Evolutionary conservation across 1,140 invertebrate genomes (phyloP), one percentile per base, ranked within the genome.

Genomic region (Diachasma alloeum): DNA sequence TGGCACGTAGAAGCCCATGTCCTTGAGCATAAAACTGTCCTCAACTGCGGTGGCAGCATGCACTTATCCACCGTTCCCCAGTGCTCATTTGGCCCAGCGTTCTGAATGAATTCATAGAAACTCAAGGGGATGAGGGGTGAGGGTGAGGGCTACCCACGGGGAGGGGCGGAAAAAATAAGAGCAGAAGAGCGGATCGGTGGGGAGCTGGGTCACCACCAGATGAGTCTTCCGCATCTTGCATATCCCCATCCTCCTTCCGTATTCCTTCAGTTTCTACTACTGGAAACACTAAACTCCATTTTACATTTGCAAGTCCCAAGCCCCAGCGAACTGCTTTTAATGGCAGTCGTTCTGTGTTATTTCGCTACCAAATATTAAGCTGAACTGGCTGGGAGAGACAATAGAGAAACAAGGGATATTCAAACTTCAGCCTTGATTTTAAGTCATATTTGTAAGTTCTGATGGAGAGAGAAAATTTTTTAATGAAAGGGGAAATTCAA

Each of bases 91-190:
- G 63, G 73, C 59, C 76, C 76, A 39, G 4, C 26, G 39, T 9
- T 36, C 63, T 59, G 74, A 71, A 76, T 79, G 66, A 76, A 73
- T 76, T 71, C 66, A 76, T 74, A 76, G 75, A 76, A 76, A 76
- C 15, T 53, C 48, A 19, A 53, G 48, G 48, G n/a, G 48, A n/a
- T 46, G 44, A 4, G 48, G 48, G 48, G 9, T 53, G n/a, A n/a
- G n/a, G n/a, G n/a, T n/a, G n/a, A n/a, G n/a, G n/a, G 17, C 48
- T 15, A 53, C 17, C 6, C 44, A 19, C 13, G 46, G 11, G 53
- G 37, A 56, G 71, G n/a, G 22, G 17, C 39, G n/a, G 48, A 19
- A n/a, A 48, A 53, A 31, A 53, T 31, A 31, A 11, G n/a, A 72
- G 48, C 22, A 8, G 59, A 26, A 26, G 24, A 66, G 59, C 24